Conservation (phyloP, 1,140 invertebrate species). For the roundworm (Caenorhabditis elegans) region WBcel235 BX284606.5:5246501-5247000, state of each 20-base stretch:
- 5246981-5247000: no score
- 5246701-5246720: not conserved
- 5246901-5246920: no score
- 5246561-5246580: not conserved
- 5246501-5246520: not conserved
- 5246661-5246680: conserved; percentile 7
- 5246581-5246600: not conserved
- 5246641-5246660: not conserved
- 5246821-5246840: not conserved
- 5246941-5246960: no score
- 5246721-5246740: not conserved
- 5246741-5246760: not conserved
- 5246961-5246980: no score
- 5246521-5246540: not conserved
- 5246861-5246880: no score
- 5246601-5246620: not conserved
- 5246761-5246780: not conserved
- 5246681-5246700: not conserved
- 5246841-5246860: no score
- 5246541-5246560: not conserved
- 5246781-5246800: not conserved
- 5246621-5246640: not conserved
- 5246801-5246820: not conserved
- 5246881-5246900: no score
- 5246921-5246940: no score